Base-by-base conservation (phyloP, 2,888 invertebrate species). In the Tenthredo distinguenda region DNA sequence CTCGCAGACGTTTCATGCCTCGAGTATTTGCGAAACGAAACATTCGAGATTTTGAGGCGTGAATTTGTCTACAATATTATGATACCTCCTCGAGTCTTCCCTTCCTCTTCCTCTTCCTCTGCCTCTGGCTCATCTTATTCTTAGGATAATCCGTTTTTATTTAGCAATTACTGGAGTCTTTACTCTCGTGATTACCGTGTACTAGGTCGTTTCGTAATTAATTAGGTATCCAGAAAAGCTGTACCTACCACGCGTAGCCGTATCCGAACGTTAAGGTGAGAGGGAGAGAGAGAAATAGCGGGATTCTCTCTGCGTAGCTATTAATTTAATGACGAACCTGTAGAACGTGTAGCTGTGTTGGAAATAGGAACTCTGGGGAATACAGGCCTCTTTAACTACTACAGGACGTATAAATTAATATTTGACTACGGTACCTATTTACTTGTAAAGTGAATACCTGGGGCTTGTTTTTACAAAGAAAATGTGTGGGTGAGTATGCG, bases 251-350 rank as follows among this genome's bases (percentile, higher is more conserved):
- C 47, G 47, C 47, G 47, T n/a, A 9, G n/a, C 4, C 0, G 7
- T 55, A 55, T n/a, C n/a, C n/a, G 10, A 55, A 37, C n/a, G 18
- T 3, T 10, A 72, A 37, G 55, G 55, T 55, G 10, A n/a, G n/a
- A 37, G n/a, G 12, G 62, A 62, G n/a, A n/a, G n/a, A 37, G n/a
- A 26, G 62, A 62, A 26, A 62, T n/a, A 71, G 74, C 40, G 21
- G 26, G 74, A 74, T 43, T 43, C 43, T 21, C 15, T 68, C 0
- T 43, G 74, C 43, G 55, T 77, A 50, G 50, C 50, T 50, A 77
- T 77, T 77, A 55, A 55, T 77, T 77, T 31, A 77, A 77, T 55
- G 77, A 55, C 77, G 34, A 77, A 77, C 77, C 55, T 77, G 77
- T 77, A 74, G 77, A 55, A 77, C 77, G 31, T 74, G 74, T 18